phyloP scores from a whole-genome alignment of 2,113 vertebrate species.

The Colaptes auratus region DNA sequence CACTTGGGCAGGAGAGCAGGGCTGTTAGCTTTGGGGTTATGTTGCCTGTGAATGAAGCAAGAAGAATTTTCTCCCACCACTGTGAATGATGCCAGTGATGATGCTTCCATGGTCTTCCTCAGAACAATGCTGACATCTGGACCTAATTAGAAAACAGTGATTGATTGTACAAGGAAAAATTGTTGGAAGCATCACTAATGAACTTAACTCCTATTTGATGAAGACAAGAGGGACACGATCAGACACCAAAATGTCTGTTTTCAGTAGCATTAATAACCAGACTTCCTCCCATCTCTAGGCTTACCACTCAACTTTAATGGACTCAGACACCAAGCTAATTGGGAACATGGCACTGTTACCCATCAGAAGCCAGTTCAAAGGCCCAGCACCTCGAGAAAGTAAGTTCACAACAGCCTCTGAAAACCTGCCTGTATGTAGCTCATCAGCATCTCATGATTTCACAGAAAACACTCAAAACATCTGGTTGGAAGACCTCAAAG shows the following conservation, averaged over 20 bases:
- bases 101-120: not conserved
- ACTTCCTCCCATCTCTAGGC: constrained; percentile 75
- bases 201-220: not conserved
- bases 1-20: not conserved
- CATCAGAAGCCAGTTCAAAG: constrained; percentile 95
- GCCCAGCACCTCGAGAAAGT: constrained; percentile 95
- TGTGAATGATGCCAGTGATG: not conserved
- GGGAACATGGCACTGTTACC: constrained; percentile 97
- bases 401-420: constrained; percentile 47
- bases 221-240: rapidly evolving
- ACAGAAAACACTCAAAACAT: too few relatives aligned
- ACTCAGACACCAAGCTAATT: constrained; percentile 86
- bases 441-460: not conserved
- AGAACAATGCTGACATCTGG: not conserved
- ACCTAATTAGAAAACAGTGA: not conserved
- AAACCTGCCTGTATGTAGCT: not conserved
- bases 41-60: not conserved
- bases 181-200: not conserved
- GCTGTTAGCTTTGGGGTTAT: not conserved
- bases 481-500: too few relatives aligned
- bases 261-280: not conserved
- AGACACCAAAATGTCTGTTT: not conserved
- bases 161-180: not conserved
- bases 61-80: not conserved
- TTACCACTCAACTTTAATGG: constrained; percentile 93